These are phyloP conservation scores for Drosophila nannoptera DNA, from an alignment of 1,140 invertebrate species.

Conservation along the genomic window DNA sequence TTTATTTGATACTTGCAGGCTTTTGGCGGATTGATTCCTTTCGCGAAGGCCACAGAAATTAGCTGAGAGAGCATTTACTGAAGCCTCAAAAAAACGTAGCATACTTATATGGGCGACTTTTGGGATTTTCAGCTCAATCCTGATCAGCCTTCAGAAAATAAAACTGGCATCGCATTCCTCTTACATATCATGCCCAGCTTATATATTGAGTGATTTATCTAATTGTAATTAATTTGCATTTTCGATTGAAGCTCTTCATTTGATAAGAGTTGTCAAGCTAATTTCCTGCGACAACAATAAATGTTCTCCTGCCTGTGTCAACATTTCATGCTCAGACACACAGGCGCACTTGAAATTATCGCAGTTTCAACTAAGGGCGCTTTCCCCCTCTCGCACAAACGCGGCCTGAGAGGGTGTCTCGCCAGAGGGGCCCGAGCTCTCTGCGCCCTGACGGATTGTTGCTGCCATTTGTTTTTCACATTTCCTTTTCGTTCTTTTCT, in stretches of 20 bases:
- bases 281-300: too few species aligned
- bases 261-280: too few species aligned
- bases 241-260: too few species aligned
- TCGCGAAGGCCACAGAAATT: conserved; percentile 14
- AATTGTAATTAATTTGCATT: too few species aligned
- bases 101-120: not conserved
- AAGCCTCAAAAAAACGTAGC: not conserved
- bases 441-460: conserved; percentile 34
- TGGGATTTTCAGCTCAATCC: too few species aligned
- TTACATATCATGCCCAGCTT: too few species aligned
- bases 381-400: not conserved
- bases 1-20: conserved; percentile 21
- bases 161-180: too few species aligned
- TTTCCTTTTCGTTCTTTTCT: not conserved
- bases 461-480: conserved; percentile 17
- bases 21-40: conserved; percentile 7
- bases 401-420: not conserved
- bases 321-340: not conserved
- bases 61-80: not conserved
- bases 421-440: conserved; percentile 5
- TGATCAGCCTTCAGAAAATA: too few species aligned
- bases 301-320: too few species aligned
- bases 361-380: conserved; percentile 3
- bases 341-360: conserved; percentile 1
- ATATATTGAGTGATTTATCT: too few species aligned